phyloP scores from a whole-genome alignment of 2,113 vertebrate genomes.

The Podarcis muralis region DNA sequence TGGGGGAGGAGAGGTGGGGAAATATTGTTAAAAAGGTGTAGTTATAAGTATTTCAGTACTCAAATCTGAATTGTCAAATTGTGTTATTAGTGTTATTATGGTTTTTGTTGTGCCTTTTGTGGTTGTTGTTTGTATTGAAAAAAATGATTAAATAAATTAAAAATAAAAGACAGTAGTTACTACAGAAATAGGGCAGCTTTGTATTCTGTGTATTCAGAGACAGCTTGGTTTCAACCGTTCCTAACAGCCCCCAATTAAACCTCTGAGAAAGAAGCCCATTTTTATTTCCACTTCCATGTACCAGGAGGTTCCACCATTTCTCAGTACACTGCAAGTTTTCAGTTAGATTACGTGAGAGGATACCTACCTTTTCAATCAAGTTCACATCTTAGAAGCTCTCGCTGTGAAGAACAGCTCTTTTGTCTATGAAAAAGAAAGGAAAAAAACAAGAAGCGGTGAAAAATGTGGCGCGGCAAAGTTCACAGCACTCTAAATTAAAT shows the following conservation, averaged over 20 bases:
- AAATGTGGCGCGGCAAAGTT: not conserved
- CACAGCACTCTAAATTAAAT: not conserved
- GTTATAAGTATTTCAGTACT: too few relatives aligned
- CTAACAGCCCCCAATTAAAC: not conserved
- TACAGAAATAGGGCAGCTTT: not conserved
- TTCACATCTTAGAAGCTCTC: constrained; percentile 39
- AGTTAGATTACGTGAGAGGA: not conserved
- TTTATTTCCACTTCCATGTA: not conserved
- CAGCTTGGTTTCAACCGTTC: not conserved
- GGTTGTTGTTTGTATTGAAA: too few relatives aligned
- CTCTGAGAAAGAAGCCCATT: not conserved
- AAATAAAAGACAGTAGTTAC: too few relatives aligned
- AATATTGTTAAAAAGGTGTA: too few relatives aligned
- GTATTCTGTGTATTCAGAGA: not conserved
- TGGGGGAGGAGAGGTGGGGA: too few relatives aligned
- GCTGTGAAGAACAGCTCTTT: constrained; percentile 38
- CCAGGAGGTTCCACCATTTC: not conserved
- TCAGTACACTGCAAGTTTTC: not conserved
- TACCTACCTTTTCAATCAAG: constrained; percentile 56
- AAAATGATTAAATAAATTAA: too few relatives aligned
- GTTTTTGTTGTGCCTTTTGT: too few relatives aligned
- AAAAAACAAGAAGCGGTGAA: not conserved
- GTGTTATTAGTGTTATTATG: too few relatives aligned
- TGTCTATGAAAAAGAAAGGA: constrained; percentile 30
- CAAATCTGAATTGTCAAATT: too few relatives aligned